Evolutionary conservation across 2,888 invertebrate species (phyloP).

Genomic region (Entomobrya proxima): DNA sequence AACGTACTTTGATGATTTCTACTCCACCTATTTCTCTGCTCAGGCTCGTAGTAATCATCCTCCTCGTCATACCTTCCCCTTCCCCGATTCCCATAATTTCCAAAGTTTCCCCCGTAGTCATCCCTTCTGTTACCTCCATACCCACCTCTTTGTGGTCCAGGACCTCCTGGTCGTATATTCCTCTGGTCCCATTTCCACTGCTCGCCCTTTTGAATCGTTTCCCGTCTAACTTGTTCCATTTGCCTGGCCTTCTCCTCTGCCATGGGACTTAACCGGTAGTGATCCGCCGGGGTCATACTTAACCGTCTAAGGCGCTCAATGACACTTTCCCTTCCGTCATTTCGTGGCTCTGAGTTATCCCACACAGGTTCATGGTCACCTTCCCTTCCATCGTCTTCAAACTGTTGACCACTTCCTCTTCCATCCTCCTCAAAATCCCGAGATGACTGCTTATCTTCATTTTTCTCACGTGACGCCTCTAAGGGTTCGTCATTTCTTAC

Average conservation of each 20-base stretch:
- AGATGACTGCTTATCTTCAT: too few species aligned
- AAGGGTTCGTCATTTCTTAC: too few species aligned
- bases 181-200: slow-evolving; percentile 57
- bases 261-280: slow-evolving; percentile 61
- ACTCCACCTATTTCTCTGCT: not conserved
- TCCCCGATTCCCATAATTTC: slow-evolving; percentile 2
- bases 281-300: slow-evolving; percentile 58
- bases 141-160: not conserved
- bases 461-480: too few species aligned
- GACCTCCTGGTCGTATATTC: slow-evolving; percentile 44
- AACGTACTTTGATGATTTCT: not conserved
- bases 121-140: not conserved
- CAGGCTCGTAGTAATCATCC: not conserved
- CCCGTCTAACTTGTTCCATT: not conserved
- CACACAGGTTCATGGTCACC: not conserved
- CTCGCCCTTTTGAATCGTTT: slow-evolving; percentile 35
- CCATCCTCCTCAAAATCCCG: too few species aligned
- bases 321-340: slow-evolving; percentile 18
- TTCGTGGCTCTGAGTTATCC: not conserved
- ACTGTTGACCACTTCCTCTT: too few species aligned
- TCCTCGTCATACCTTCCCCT: slow-evolving; percentile 14
- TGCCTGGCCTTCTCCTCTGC: slow-evolving; percentile 45
- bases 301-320: slow-evolving; percentile 64
- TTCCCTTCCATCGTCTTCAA: too few species aligned
- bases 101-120: not conserved